phyloP scores from a whole-genome alignment of 2,888 invertebrate genomes.

The Athripsodes cinereus region DNA sequence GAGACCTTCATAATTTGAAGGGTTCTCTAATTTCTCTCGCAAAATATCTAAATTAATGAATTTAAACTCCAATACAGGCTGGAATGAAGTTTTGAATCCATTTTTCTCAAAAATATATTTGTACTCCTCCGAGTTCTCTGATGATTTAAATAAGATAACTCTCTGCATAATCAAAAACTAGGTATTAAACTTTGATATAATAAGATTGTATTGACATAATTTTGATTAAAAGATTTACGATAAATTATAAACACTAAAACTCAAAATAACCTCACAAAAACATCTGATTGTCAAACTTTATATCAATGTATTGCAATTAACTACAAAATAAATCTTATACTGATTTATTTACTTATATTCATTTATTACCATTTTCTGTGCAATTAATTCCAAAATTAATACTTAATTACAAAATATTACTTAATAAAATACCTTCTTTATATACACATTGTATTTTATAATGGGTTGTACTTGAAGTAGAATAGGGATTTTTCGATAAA shows the following conservation, averaged over 20 bases:
- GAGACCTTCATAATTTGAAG: constrained; percentile 42
- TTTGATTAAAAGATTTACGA: background rate
- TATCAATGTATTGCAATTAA: too few relatives aligned
- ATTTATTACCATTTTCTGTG: too few relatives aligned
- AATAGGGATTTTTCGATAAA: too few relatives aligned
- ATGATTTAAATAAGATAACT: constrained; percentile 16
- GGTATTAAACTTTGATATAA: too few relatives aligned
- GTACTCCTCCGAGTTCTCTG: constrained; percentile 18
- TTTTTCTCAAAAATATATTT: constrained; percentile 12
- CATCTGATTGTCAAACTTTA: background rate
- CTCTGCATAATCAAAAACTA: constrained; percentile 14
- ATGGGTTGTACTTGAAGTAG: too few relatives aligned
- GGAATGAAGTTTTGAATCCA: constrained; percentile 12
- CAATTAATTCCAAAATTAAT: too few relatives aligned
- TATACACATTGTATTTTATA: too few relatives aligned
- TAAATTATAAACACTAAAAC: background rate
- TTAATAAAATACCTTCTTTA: too few relatives aligned
- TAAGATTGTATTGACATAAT: too few relatives aligned
- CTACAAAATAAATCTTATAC: too few relatives aligned
- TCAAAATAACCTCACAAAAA: background rate
- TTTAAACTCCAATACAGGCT: constrained; percentile 42
- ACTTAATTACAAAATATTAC: too few relatives aligned
- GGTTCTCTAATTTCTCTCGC: constrained; percentile 37
- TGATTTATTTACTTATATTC: too few relatives aligned
- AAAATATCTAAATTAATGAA: constrained; percentile 45